These are phyloP conservation scores for Nomada ruficornis DNA, from an alignment of 2,888 invertebrate genomes.

Conservation along the genomic window DNA sequence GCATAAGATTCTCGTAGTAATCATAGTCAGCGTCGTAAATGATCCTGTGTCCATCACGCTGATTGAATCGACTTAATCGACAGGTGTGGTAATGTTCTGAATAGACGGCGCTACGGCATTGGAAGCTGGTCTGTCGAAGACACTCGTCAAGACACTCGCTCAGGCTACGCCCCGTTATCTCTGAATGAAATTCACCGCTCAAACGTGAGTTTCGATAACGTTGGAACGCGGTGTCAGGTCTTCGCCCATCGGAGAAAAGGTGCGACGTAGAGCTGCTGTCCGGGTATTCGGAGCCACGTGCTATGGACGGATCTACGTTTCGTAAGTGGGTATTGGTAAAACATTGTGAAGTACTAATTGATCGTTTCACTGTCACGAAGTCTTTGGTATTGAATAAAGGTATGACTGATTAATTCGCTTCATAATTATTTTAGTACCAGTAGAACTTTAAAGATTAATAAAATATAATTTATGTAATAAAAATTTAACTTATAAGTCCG, in stretches of 20 bases:
- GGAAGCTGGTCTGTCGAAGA: constrained; percentile 94
- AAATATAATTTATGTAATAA: no score
- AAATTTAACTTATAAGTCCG: no score
- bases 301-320: constrained; percentile 85
- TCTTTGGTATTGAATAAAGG: no score
- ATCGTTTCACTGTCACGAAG: constrained; percentile 32
- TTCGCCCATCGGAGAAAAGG: constrained; percentile 91
- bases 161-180: constrained; percentile 93
- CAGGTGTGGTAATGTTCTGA: constrained; percentile 94
- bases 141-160: constrained; percentile 97
- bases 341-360: constrained; percentile 43
- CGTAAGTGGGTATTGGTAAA: constrained; percentile 71
- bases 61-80: constrained; percentile 93
- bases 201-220: constrained; percentile 94
- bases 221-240: constrained; percentile 95
- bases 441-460: neutral
- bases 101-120: constrained; percentile 95
- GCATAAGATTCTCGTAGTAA: constrained; percentile 96
- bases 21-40: constrained; percentile 96
- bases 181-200: constrained; percentile 95
- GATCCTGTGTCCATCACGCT: constrained; percentile 94
- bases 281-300: constrained; percentile 94
- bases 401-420: neutral
- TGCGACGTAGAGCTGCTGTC: constrained; percentile 94
- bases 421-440: neutral